A percentile compares a stretch with the other conserved stretches of the same genome.
Evolutionary conservation across 2,113 vertebrate genomes (phyloP).

Genomic region (Marmota monax): DNA sequence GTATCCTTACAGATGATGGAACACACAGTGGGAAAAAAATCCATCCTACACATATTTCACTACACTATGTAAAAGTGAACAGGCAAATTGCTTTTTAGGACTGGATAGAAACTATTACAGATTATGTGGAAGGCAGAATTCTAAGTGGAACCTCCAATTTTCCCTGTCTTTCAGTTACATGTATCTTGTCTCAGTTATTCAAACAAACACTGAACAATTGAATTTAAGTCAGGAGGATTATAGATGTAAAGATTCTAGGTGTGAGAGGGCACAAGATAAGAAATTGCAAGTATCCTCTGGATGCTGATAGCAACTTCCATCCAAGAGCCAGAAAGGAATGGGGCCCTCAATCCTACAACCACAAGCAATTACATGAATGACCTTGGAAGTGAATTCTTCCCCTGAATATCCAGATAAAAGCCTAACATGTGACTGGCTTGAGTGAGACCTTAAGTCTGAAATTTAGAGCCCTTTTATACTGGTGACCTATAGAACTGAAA

Average conservation of each 20-base stretch:
- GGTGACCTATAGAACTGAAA: not conserved
- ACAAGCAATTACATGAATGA: not conserved
- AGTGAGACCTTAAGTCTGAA: not conserved
- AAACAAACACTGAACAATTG: not conserved
- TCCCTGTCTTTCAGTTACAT: not conserved
- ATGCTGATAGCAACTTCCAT: not conserved
- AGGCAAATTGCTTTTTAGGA: not conserved
- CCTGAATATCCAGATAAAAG: not conserved
- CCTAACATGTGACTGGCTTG: not conserved
- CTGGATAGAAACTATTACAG: not conserved
- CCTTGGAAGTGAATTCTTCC: not conserved
- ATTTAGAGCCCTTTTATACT: not conserved
- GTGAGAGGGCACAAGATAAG: not conserved
- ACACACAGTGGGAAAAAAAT: not conserved
- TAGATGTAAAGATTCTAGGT: not conserved
- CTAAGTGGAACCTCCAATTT: not conserved
- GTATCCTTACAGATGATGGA: not conserved
- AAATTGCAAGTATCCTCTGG: not conserved
- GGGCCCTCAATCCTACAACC: not conserved
- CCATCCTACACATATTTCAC: not conserved
- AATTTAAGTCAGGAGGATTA: not conserved
- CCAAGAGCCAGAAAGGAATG: not conserved
- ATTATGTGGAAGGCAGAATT: not conserved
- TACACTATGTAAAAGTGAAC: not conserved
- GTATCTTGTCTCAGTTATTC: not conserved